These are phyloP conservation scores for Podarcis siculus DNA, from an alignment of 2,797 vertebrate genomes.

Conservation along the genomic window DNA sequence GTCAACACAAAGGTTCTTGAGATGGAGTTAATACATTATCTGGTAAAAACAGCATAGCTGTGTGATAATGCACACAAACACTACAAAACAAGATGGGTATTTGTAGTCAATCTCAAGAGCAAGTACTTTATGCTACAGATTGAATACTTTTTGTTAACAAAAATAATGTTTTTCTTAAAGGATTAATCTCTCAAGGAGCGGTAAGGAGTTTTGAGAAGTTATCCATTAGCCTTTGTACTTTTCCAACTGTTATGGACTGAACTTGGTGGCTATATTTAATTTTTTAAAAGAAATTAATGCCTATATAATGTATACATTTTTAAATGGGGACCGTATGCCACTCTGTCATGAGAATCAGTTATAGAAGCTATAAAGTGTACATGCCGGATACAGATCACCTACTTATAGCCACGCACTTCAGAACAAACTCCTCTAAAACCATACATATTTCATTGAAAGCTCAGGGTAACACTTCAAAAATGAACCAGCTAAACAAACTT, in stretches of 20 bases:
- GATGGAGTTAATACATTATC: neutral
- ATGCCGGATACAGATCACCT: slow-evolving; percentile 65
- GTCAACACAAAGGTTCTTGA: too few relatives aligned
- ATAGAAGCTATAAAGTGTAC: slow-evolving; percentile 35
- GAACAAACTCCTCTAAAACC: slow-evolving; percentile 62
- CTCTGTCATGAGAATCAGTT: slow-evolving; percentile 29
- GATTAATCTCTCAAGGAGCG: slow-evolving; percentile 9
- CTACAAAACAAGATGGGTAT: slow-evolving; percentile 8
- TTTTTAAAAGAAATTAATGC: slow-evolving; percentile 4
- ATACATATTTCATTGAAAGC: slow-evolving; percentile 73
- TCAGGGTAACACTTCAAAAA: slow-evolving; percentile 85
- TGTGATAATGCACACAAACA: slow-evolving; percentile 13
- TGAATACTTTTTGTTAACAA: slow-evolving; percentile 13
- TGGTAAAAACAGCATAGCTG: slow-evolving; percentile 15
- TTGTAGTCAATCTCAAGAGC: slow-evolving; percentile 14
- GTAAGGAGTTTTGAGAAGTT: neutral
- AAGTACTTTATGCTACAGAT: slow-evolving; percentile 17
- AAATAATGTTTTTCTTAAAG: slow-evolving; percentile 19
- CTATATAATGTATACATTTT: slow-evolving; percentile 19
- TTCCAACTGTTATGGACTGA: neutral
- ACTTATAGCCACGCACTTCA: slow-evolving; percentile 67
- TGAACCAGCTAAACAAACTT: slow-evolving; percentile 88
- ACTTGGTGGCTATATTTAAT: slow-evolving; percentile 28
- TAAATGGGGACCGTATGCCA: slow-evolving; percentile 39
- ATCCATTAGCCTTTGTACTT: neutral